A percentile compares a stretch with the other conserved stretches of the same genome.
Conservation (phyloP, 2,888 invertebrate genomes). For the Antheraea yamamai region DNA sequence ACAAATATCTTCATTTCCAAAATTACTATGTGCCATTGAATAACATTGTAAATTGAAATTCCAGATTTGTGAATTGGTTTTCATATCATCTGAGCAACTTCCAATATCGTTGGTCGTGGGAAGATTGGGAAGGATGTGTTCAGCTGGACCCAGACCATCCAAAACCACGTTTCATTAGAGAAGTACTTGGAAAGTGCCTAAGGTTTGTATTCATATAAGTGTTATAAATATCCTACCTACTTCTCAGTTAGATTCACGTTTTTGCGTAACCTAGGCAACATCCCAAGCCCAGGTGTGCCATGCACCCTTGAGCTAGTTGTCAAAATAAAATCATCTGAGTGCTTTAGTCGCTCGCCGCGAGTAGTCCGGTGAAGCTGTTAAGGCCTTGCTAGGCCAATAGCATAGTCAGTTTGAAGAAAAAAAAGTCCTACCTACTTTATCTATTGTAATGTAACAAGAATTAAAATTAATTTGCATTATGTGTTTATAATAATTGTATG, state of each 20-base stretch:
- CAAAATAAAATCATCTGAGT: no score
- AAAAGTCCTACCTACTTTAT: background rate
- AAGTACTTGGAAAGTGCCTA: constrained; percentile 94
- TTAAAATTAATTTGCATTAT: no score
- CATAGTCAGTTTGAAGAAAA: no score
- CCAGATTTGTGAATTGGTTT: constrained; percentile 97
- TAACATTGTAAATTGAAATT: constrained; percentile 33
- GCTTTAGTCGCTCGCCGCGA: no score
- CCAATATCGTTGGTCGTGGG: constrained; percentile 99
- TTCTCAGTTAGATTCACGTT: background rate
- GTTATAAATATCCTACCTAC: background rate
- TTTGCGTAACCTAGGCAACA: no score
- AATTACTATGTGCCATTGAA: background rate
- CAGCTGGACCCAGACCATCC: constrained; percentile 93
- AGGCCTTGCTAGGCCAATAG: no score
- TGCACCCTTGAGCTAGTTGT: no score
- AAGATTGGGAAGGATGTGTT: constrained; percentile 95
- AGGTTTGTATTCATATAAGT: constrained; percentile 80
- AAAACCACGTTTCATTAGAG: constrained; percentile 95
- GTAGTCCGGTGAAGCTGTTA: no score
- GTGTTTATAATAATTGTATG: no score
- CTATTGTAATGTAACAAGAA: background rate
- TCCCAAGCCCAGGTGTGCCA: no score
- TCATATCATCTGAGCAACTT: constrained; percentile 99
- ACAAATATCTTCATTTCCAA: background rate